Conservation (phyloP, 2,797 vertebrate genomes). For the Chrysocyon brachyurus region DNA sequence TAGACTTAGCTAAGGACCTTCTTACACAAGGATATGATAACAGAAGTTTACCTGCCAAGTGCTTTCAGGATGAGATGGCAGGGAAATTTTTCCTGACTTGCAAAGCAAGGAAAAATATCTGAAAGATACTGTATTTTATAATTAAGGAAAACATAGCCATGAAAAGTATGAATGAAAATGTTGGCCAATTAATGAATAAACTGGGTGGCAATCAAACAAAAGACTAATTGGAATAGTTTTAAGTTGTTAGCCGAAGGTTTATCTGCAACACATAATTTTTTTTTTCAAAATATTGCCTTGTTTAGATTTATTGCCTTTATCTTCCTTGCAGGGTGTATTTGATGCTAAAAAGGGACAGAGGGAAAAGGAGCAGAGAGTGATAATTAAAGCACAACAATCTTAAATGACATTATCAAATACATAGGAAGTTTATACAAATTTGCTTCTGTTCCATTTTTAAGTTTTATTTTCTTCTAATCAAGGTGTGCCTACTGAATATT, state of each 20-base stretch:
- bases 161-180: conserved; percentile 5
- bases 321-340: conserved; percentile 50
- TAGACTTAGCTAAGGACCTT: conserved; percentile 70
- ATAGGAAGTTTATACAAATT: background rate
- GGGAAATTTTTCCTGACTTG: conserved; percentile 69
- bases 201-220: background rate
- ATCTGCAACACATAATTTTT: background rate
- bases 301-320: conserved; percentile 17
- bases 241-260: background rate
- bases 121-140: conserved; percentile 45
- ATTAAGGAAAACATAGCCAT: conserved; percentile 28
- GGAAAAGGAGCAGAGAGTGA: background rate
- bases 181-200: conserved; percentile 19
- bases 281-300: background rate
- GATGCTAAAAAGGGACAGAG: background rate
- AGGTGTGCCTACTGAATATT: background rate
- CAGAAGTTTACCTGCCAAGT: conserved; percentile 79
- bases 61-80: conserved; percentile 67
- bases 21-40: conserved; percentile 48
- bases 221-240: conserved; percentile 11
- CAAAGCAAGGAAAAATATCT: conserved; percentile 49
- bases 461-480: background rate
- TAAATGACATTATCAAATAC: background rate
- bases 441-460: conserved; percentile 22
- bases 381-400: conserved; percentile 25